A percentile compares a stretch with the other conserved stretches of the same genome.
Evolutionary conservation across 2,888 invertebrate genomes (phyloP).

Genomic region (Herminia tarsipennalis): DNA sequence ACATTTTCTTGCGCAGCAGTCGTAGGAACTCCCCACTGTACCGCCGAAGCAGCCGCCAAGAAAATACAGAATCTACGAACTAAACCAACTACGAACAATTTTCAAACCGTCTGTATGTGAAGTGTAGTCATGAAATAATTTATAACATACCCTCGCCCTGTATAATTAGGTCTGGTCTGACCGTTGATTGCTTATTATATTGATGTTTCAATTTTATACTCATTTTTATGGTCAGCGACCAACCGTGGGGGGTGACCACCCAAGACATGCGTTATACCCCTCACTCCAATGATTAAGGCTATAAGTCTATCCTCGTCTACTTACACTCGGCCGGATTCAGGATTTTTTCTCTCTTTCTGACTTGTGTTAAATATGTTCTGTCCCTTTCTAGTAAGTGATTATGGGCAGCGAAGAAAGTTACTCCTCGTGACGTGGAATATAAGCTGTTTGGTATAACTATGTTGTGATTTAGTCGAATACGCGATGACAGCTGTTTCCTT

Average conservation of each 20-base stretch:
- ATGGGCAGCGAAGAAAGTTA: conserved; percentile 74
- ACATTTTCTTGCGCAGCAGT: no score
- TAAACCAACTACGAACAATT: conserved; percentile 36
- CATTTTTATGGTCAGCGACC: conserved; percentile 86
- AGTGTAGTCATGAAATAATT: conserved; percentile 72
- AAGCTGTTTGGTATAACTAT: conserved; percentile 34
- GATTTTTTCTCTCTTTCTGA: conserved; percentile 59
- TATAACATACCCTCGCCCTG: conserved; percentile 76
- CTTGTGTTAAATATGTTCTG: conserved; percentile 25
- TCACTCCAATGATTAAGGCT: conserved; percentile 44
- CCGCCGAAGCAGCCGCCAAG: no score
- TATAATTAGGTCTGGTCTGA: conserved; percentile 79
- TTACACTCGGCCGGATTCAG: conserved; percentile 58
- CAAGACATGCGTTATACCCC: conserved; percentile 63
- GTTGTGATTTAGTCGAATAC: conserved; percentile 28
- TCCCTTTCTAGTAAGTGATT: conserved; percentile 65
- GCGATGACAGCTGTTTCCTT: conserved; percentile 63
- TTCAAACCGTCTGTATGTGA: conserved; percentile 74
- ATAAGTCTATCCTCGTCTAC: conserved; percentile 68
- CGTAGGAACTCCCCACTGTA: no score
- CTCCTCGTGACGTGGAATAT: conserved; percentile 43
- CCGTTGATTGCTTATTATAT: conserved; percentile 85
- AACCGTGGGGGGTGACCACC: conserved; percentile 86
- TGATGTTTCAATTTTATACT: conserved; percentile 86
- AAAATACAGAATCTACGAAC: not conserved